Base-by-base conservation (phyloP, 2,797 vertebrate species). In the Spinus pinus region DNA sequence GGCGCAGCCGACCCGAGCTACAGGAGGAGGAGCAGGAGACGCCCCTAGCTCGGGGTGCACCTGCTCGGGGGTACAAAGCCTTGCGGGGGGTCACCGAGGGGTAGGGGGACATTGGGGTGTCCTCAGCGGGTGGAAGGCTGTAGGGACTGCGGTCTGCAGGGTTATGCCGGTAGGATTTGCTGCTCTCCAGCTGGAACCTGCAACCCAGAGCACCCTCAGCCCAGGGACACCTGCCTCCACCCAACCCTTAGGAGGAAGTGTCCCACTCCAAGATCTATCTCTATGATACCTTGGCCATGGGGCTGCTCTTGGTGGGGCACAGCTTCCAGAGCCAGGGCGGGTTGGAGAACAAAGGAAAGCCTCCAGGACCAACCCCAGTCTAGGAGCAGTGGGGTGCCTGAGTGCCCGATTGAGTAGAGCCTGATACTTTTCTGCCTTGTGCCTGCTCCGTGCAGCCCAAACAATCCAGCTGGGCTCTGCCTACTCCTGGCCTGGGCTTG, bases 361-460 rank as follows among this genome's bases (percentile, higher is more conserved):
- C 3, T 14, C 14, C 0, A 0, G 27, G 37, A 37, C 37, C 37
- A 12, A 69, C 10, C 3, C 18, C 30, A 30, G 33, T 4, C 8
- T 30, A 17, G 9, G n/a, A 35, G 9, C 21, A 42, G 7, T 9
- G 19, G 41, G 14, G 46, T 30, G 7, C 8, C 12, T 25, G 5
- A 4, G 50, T n/a, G 50, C 24, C 14, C 0, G 0, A 4, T 1
- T 35, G 41, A 21, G 5, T 2, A 14, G 6, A 39, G 1, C 17
- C 11, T 1, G 2, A 6, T 21, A n/a, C 4, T 13, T 21, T 60
- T 67, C 54, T 72, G 47, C 31, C 3, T 39, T 4, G 6, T 30
- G 17, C 25, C 5, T 0, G 0, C 24, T 9, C 5, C 2, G 3
- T 1, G 0, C 44, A 66, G 47, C 39, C 24, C 35, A 12, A n/a